Evolutionary conservation across 1,140 invertebrate genomes (phyloP).

Genomic region (Whitmania pigra): DNA sequence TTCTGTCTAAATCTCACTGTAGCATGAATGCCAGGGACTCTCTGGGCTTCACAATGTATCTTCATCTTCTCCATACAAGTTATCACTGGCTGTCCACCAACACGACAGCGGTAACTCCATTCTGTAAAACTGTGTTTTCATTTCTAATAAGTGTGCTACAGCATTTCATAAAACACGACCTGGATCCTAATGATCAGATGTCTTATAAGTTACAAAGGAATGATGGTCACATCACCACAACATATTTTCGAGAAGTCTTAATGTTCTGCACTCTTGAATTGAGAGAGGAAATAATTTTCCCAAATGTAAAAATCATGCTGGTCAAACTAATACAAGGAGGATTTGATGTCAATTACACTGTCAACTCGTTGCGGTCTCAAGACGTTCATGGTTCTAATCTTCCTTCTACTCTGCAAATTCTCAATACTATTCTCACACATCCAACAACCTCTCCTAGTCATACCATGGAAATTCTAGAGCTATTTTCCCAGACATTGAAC

Average conservation of each 20-base stretch:
- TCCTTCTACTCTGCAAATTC: background rate
- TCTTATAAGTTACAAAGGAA: conserved; percentile 21
- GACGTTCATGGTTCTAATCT: background rate
- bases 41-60: conserved; percentile 19
- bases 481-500: conserved; percentile 20
- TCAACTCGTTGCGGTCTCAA: no score
- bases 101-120: conserved; percentile 14
- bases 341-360: conserved; percentile 14
- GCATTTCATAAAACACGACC: conserved; percentile 20
- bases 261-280: conserved; percentile 18
- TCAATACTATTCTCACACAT: background rate
- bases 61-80: conserved; percentile 20
- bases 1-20: conserved; percentile 18
- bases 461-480: conserved; percentile 10
- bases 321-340: conserved; percentile 19
- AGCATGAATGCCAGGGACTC: conserved; percentile 21
- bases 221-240: conserved; percentile 20
- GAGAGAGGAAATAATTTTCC: conserved; percentile 1
- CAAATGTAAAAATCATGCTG: conserved; percentile 9
- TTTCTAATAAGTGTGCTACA: conserved; percentile 20
- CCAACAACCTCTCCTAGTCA: background rate
- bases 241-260: conserved; percentile 21
- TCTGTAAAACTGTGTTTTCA: conserved; percentile 21
- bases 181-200: conserved; percentile 20
- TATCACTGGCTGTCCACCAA: conserved; percentile 21